Conservation (phyloP, 2,797 vertebrate species). For the Melanotaenia nigrans region DNA sequence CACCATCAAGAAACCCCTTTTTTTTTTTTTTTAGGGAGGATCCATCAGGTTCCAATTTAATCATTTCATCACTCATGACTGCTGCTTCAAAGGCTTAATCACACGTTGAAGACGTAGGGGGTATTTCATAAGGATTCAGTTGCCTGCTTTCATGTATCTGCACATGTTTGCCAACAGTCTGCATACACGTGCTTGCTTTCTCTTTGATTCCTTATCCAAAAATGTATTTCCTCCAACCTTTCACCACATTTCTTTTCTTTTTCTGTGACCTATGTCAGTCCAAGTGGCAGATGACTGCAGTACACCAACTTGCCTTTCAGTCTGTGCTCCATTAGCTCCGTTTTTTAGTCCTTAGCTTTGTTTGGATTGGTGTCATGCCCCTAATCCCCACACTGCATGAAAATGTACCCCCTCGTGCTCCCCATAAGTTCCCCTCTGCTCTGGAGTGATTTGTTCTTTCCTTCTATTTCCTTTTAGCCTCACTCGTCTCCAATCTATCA, state of each 20-base stretch:
- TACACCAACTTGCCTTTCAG: conserved; percentile 27
- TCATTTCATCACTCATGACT: conserved; percentile 50
- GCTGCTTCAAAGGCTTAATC: conserved; percentile 49
- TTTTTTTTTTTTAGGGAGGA: conserved; percentile 38
- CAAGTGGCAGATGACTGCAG: conserved; percentile 10
- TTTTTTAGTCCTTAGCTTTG: conserved; percentile 72
- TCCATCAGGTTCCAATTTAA: conserved; percentile 42
- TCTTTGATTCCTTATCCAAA: neutral
- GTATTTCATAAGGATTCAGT: neutral
- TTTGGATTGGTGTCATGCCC: conserved; percentile 80
- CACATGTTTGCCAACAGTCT: neutral
- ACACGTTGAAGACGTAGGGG: conserved; percentile 16
- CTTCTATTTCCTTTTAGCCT: conserved; percentile 21
- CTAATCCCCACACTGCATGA: conserved; percentile 68
- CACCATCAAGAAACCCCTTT: conserved; percentile 48
- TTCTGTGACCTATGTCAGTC: conserved; percentile 18
- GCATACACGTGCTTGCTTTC: neutral
- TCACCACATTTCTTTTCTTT: neutral
- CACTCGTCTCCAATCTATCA: conserved; percentile 28
- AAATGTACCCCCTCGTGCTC: conserved; percentile 47
- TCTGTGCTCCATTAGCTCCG: conserved; percentile 70
- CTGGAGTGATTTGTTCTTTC: conserved; percentile 35
- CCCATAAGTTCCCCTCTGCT: conserved; percentile 38
- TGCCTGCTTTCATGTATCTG: neutral
- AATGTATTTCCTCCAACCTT: conserved; percentile 21